These are phyloP conservation scores for Ceyx margarethae DNA, from an alignment of 2,113 vertebrate species.

Conservation along the genomic window DNA sequence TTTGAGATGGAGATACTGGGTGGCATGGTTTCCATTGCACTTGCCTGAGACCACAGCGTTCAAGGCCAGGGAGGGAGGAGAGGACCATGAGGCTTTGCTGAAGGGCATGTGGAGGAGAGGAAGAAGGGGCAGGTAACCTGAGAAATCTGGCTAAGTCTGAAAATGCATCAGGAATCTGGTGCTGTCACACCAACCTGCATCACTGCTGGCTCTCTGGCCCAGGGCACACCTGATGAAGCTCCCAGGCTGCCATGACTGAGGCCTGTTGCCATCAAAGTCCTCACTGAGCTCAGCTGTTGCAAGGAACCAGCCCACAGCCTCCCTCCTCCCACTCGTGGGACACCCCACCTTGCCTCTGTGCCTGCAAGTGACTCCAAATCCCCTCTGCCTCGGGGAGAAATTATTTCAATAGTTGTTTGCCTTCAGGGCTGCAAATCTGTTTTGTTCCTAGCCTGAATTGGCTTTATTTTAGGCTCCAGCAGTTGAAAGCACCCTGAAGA, in stretches of 20 bases:
- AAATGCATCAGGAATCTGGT: fast-evolving
- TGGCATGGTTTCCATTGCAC: not conserved
- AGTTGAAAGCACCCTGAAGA: not conserved
- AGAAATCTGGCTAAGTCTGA: not conserved
- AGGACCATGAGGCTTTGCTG: fast-evolving
- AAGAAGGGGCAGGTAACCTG: not conserved
- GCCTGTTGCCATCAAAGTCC: not conserved
- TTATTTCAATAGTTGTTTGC: not conserved
- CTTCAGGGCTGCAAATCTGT: not conserved
- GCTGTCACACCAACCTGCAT: not conserved
- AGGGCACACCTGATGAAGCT: fast-evolving
- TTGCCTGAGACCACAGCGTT: not conserved
- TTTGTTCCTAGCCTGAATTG: not conserved
- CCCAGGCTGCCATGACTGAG: not conserved
- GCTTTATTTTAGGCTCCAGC: not conserved
- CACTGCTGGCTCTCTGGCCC: fast-evolving
- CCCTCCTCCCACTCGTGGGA: fast-evolving
- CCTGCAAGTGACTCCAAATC: not conserved
- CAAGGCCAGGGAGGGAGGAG: fast-evolving
- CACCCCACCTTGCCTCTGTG: not conserved
- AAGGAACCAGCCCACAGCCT: not conserved
- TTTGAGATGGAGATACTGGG: not conserved
- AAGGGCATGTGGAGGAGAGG: not conserved
- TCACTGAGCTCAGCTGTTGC: not conserved
- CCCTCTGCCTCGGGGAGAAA: not conserved